These are phyloP conservation scores for Tenebrosternarchus preto DNA, from an alignment of 2,113 vertebrate species.

Conservation along the genomic window DNA sequence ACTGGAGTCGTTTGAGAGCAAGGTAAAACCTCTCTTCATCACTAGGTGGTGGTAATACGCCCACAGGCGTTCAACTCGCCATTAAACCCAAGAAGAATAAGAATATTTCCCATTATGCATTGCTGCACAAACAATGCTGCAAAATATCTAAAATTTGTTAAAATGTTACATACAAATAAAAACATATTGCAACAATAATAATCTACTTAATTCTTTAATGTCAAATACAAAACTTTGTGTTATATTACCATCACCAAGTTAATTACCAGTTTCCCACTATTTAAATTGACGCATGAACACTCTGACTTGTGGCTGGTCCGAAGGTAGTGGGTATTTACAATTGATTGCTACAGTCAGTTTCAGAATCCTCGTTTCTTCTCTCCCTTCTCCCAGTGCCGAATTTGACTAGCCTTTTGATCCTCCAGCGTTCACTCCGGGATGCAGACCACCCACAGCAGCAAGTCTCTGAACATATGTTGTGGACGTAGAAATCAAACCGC, in stretches of 20 bases:
- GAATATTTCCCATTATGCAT: conserved; percentile 43
- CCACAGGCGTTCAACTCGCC: too few species aligned
- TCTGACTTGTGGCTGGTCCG: conserved; percentile 4
- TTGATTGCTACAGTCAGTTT: conserved; percentile 63
- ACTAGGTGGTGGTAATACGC: too few species aligned
- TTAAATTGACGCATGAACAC: accelerated
- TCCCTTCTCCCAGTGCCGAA: conserved; percentile 55
- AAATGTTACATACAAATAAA: not conserved
- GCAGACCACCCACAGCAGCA: too few species aligned
- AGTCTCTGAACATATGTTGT: too few species aligned
- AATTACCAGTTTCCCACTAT: accelerated
- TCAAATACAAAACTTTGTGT: too few species aligned
- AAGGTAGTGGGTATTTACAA: conserved; percentile 57
- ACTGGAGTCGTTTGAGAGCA: too few species aligned
- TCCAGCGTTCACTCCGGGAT: too few species aligned
- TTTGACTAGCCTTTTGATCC: conserved; percentile 56
- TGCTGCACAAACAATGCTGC: not conserved
- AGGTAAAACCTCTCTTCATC: too few species aligned
- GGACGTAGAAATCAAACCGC: too few species aligned
- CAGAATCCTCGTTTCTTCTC: conserved; percentile 64
- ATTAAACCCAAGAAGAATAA: too few species aligned
- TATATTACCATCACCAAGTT: not conserved
- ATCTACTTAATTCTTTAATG: not conserved
- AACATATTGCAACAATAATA: not conserved
- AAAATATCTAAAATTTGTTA: not conserved